Percentiles rank a stretch among this genome's conserved stretches.
Conservation (phyloP, 2,797 vertebrate species). For the Florisuga fusca region DNA sequence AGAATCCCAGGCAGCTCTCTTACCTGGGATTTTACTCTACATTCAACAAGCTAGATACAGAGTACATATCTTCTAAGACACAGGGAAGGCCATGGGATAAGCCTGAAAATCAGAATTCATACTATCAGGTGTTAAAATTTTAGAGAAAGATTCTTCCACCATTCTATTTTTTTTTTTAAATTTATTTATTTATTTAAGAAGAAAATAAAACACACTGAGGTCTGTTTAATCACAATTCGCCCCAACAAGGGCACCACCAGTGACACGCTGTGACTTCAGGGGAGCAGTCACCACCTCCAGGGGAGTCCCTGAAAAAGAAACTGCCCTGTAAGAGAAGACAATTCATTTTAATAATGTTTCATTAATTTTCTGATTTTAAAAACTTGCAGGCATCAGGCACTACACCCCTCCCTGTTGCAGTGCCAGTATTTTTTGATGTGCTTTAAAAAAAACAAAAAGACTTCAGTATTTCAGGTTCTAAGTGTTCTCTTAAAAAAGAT, state of each 20-base stretch:
- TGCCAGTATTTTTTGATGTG: neutral
- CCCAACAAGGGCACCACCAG: conserved; percentile 73
- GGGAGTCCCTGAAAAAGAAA: conserved; percentile 76
- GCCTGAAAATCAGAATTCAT: neutral
- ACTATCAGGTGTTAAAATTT: neutral
- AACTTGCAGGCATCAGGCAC: neutral
- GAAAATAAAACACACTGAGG: neutral
- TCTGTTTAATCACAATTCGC: conserved; percentile 58
- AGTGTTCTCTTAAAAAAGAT: neutral
- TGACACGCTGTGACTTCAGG: conserved; percentile 77
- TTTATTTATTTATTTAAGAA: too few species aligned
- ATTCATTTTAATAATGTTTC: neutral
- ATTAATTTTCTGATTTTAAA: neutral
- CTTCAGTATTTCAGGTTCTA: neutral
- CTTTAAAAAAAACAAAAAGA: neutral
- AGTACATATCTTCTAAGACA: neutral
- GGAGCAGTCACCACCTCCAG: conserved; percentile 74
- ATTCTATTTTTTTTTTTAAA: too few species aligned
- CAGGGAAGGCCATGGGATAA: neutral
- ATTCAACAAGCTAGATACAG: neutral
- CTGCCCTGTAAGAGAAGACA: conserved; percentile 44
- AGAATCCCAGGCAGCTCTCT: neutral
- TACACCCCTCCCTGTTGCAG: neutral
- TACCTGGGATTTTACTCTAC: neutral
- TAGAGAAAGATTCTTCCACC: neutral